A percentile compares a stretch with the other conserved stretches of the same genome.
phyloP scores from a whole-genome alignment of 2,888 invertebrate species.

The Sclerodermus sp. region DNA sequence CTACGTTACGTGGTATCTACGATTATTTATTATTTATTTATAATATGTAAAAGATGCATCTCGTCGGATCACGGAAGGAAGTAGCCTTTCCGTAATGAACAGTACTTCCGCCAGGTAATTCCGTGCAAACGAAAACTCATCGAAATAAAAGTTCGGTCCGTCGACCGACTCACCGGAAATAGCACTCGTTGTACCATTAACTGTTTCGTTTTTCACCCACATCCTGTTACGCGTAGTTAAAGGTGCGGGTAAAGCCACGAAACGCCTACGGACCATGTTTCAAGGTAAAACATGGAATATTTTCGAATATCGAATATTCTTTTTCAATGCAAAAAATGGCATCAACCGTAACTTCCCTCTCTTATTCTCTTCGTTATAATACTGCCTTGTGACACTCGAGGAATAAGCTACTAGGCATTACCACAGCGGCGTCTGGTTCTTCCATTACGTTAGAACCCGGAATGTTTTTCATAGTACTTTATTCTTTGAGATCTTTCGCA shows the following conservation, averaged over 20 bases:
- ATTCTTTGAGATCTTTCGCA: no score
- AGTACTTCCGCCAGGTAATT: slow-evolving; percentile 24
- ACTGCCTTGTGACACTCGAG: no score
- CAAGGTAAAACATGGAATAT: slow-evolving; percentile 4
- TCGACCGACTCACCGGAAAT: slow-evolving; percentile 38
- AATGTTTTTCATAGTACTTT: no score
- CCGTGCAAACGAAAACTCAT: slow-evolving; percentile 20
- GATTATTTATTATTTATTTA: no score
- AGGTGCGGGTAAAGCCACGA: slow-evolving; percentile 12
- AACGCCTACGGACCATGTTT: slow-evolving; percentile 13
- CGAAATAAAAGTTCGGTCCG: slow-evolving; percentile 34
- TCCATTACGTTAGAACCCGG: no score
- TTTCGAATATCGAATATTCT: slow-evolving; percentile 12
- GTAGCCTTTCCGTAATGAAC: slow-evolving; percentile 24
- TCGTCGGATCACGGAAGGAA: slow-evolving; percentile 31
- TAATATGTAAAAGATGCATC: no score
- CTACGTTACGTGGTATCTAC: no score
- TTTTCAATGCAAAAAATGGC: no score
- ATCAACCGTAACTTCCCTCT: no score
- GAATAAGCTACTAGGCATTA: no score
- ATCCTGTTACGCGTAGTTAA: slow-evolving; percentile 15
- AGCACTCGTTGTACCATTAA: slow-evolving; percentile 37
- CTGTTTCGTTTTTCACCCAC: slow-evolving; percentile 35
- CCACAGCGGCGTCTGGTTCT: no score
- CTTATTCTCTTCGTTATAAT: no score